A percentile compares a stretch with the other conserved stretches of the same genome.
These are phyloP conservation scores for Strix uralensis DNA, from an alignment of 2,113 vertebrate species.

Conservation along the genomic window DNA sequence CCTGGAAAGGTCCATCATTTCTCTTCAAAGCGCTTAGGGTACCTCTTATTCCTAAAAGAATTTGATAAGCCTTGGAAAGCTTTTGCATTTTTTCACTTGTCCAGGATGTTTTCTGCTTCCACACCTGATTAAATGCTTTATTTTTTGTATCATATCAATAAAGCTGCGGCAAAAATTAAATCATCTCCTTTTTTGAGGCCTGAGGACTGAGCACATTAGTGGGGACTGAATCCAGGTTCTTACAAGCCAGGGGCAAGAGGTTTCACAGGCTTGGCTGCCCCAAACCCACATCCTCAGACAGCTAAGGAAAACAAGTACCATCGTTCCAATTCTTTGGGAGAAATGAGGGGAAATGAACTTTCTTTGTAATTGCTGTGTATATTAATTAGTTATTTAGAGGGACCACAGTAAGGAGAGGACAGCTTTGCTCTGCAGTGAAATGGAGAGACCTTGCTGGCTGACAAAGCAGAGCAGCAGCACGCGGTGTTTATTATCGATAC, in stretches of 20 bases:
- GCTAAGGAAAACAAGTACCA: not conserved
- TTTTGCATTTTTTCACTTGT: not conserved
- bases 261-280: not conserved
- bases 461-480: not conserved
- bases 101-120: not conserved
- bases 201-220: not conserved
- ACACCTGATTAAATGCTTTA: not conserved
- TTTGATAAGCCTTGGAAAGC: not conserved
- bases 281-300: not conserved
- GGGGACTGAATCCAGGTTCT: not conserved
- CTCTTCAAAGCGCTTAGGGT: not conserved
- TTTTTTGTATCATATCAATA: not conserved
- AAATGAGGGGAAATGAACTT: not conserved
- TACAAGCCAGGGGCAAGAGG: not conserved
- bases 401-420: not conserved
- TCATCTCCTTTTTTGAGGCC: not conserved
- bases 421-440: not conserved
- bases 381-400: not conserved
- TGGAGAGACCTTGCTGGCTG: not conserved
- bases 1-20: not conserved
- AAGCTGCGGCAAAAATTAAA: not conserved
- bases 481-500: not conserved
- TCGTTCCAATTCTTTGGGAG: not conserved
- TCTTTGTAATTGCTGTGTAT: not conserved
- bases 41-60: not conserved